A percentile compares a stretch with the other conserved stretches of the same genome.
phyloP scores from a whole-genome alignment of 2,888 invertebrate species.

The Pocota personata region DNA sequence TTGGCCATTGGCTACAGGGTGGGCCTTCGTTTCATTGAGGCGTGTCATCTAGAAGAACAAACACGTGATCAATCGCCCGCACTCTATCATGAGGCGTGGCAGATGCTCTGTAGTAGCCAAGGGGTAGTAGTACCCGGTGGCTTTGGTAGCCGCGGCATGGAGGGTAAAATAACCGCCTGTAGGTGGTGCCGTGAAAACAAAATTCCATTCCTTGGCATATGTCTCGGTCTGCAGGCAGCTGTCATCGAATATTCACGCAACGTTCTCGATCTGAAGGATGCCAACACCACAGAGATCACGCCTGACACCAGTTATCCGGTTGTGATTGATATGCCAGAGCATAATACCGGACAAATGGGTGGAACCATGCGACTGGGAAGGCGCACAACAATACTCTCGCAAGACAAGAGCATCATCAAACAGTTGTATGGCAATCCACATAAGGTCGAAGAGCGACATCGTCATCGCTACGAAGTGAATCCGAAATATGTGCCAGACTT shows the following conservation, averaged over 20 bases:
- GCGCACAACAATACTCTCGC: conserved; percentile 91
- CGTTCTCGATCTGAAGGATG: conserved; percentile 89
- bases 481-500: conserved; percentile 91
- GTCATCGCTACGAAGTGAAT: conserved; percentile 99
- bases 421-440: conserved; percentile 91
- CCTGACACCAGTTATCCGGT: conserved; percentile 89
- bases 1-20: conserved; percentile 93
- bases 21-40: conserved; percentile 95
- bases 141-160: conserved; percentile 97
- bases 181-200: conserved; percentile 95
- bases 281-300: conserved; percentile 94
- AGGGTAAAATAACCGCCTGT: conserved; percentile 97
- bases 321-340: conserved; percentile 99
- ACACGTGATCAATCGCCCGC: conserved; percentile 90
- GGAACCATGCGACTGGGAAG: conserved; percentile 99
- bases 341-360: conserved; percentile 95
- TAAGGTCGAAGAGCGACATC: conserved; percentile 95
- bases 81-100: conserved; percentile 96
- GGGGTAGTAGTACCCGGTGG: conserved; percentile 99
- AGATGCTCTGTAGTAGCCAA: conserved; percentile 92
- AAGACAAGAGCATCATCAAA: conserved; percentile 85
- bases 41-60: conserved; percentile 92
- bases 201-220: conserved; percentile 97
- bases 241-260: conserved; percentile 98
- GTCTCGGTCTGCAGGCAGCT: conserved; percentile 98